Base-by-base conservation (phyloP, 2,797 vertebrate species). In the Florisuga fusca region DNA sequence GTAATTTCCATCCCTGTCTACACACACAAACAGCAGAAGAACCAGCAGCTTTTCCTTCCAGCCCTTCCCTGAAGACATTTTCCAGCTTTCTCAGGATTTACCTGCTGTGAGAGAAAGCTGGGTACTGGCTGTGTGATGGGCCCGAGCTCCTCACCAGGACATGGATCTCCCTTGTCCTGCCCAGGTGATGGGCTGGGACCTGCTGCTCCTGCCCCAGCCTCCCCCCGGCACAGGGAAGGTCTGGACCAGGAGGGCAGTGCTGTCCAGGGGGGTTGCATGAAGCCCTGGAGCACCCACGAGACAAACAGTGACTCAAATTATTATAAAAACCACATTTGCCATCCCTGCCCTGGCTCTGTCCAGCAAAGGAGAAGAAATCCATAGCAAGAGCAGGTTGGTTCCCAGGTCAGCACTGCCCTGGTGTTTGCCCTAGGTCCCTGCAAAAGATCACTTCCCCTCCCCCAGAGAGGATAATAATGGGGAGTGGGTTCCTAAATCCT, bases 401-500 rank as follows among this genome's bases (percentile, higher is more conserved):
- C 51, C 9, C 71, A 7, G n/a, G 34, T 4, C 67, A 46, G 72
- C 66, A 5, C 14, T 3, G 2, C 11, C 27, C 85, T 67, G 84
- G 22, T 38, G 48, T 57, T 80, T 67, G 71, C 86, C 73, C n/a
- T 6, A 61, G 50, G 51, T 54, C 53, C 38, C 69, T 75, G 81
- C 68, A 46, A 58, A 80, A 79, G 86, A 87, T 89, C 34, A 0
- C 62, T 67, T 48, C 68, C 84, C 85, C 72, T 87, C 77, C 82
- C 74, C 77, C 22, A 1, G 48, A 2, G 46, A 82, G 94, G 95
- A 87, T 76, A 74, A 94, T 92, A 92, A 93, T 77, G 84, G 88
- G 92, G 88, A 89, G 90, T 95, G 93, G 94, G 95, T 82, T 92
- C 90, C 94, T 84, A 95, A 95, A 97, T 94, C 94, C 92, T 54